Evolutionary conservation across 2,113 vertebrate species (phyloP), one percentile per base, ranked within the genome.

Genomic region (Cairina moschata): DNA sequence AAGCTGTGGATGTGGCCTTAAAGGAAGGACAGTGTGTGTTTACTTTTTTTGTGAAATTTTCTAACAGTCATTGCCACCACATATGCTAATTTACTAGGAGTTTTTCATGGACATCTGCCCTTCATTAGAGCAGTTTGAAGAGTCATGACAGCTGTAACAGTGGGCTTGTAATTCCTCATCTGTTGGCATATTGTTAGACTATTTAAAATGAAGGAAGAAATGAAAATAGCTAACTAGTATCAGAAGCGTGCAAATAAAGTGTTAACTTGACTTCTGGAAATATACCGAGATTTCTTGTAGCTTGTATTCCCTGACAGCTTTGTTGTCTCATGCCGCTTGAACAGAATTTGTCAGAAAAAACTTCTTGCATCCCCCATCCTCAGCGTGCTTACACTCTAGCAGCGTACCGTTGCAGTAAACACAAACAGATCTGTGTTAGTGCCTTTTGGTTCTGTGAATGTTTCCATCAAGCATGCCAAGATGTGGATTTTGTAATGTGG

Each of bases 141-240:
- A 95, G 66, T 82, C 91, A 54, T 86, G 83, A 87, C 96, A 94
- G 96, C 88, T 93, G 63, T 87, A 94, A 95, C 83, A 82, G 90
- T 87, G 97, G 83, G 92, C 88, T 88, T 96, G 95, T 93, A 90
- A 91, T 93, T 95, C 87, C 48, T 96, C 86, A 79, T 94, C 83
- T 96, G 83, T 81, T 0, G 1, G 36, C 82, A 60, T 94, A 86
- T 84, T 93, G 78, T 85, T 94, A 17, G 29, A 63, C 59, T 77
- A 46, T 74, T 91, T 92, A 52, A 90, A 96, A 95, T 83, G 56
- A 94, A 94, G 78, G 87, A 90, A 91, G 38, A 82, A 85, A 93
- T 94, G 71, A 75, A 88, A 88, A 76, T 68, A 84, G 58, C 55
- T 88, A 91, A 87, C 66, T 55, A 32, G 44, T 85, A 50, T 72